Conservation (phyloP, 2,797 vertebrate species). For the Fistularia tabacaria region DNA sequence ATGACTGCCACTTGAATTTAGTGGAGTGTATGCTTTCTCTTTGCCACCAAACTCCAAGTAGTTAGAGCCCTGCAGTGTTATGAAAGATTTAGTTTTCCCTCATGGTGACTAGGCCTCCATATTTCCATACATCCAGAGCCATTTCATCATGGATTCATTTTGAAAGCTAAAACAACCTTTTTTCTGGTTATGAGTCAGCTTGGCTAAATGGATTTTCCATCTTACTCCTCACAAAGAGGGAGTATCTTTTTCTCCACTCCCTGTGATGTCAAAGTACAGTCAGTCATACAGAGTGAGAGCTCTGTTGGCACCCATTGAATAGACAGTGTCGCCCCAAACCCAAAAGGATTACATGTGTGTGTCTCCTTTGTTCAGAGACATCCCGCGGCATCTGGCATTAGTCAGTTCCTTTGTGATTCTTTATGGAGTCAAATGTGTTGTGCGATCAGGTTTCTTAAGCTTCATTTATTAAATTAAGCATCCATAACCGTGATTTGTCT, state of each 20-base stretch:
- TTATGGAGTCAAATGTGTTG: slow-evolving; percentile 64
- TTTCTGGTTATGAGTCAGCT: slow-evolving; percentile 66
- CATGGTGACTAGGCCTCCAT: slow-evolving; percentile 29
- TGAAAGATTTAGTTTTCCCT: slow-evolving; percentile 33
- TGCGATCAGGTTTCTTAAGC: slow-evolving; percentile 65
- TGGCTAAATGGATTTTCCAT: slow-evolving; percentile 71
- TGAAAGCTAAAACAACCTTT: slow-evolving; percentile 44
- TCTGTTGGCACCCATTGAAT: slow-evolving; percentile 59
- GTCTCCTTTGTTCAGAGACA: slow-evolving; percentile 67
- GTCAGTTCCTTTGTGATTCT: slow-evolving; percentile 56
- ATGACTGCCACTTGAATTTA: too few species aligned
- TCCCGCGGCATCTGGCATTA: slow-evolving; percentile 68
- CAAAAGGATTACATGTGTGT: slow-evolving; percentile 66
- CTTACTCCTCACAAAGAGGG: slow-evolving; percentile 60
- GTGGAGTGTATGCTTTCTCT: too few species aligned
- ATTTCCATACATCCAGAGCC: slow-evolving; percentile 51
- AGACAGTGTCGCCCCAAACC: slow-evolving; percentile 60
- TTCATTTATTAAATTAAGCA: slow-evolving; percentile 68
- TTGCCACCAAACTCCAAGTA: slow-evolving; percentile 17
- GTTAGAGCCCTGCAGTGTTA: slow-evolving; percentile 5
- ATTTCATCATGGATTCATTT: slow-evolving; percentile 54
- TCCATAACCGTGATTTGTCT: slow-evolving; percentile 58
- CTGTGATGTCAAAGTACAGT: slow-evolving; percentile 63
- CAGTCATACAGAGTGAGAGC: slow-evolving; percentile 53
- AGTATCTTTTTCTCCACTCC: slow-evolving; percentile 56